phyloP scores from a whole-genome alignment of 2,113 vertebrate genomes.

The Vanacampus margaritifer region DNA sequence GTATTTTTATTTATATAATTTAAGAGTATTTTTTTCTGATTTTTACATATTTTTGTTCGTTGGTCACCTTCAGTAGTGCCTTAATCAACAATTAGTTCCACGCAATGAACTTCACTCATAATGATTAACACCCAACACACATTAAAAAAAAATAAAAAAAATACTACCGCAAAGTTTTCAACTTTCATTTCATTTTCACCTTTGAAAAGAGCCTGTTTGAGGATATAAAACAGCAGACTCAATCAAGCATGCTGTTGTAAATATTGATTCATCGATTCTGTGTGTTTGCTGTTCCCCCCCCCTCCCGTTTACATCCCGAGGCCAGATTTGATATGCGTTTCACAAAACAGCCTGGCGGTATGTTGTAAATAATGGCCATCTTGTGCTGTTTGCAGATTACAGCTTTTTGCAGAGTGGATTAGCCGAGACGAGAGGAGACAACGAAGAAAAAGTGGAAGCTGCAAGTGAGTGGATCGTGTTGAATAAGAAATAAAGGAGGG shows the following conservation, averaged over 20 bases:
- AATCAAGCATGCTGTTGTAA: background rate
- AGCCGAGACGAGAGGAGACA: constrained; percentile 27
- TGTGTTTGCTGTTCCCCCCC: background rate
- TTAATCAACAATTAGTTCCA: too few species aligned
- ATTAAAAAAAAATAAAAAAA: background rate
- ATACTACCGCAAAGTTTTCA: background rate
- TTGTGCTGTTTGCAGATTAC: constrained; percentile 33
- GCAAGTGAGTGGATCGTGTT: constrained; percentile 46
- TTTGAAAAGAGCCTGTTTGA: background rate
- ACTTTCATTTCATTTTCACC: background rate
- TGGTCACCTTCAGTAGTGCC: too few species aligned
- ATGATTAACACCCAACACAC: background rate
- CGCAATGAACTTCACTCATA: background rate
- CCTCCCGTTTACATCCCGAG: background rate
- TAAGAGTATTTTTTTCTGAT: too few species aligned
- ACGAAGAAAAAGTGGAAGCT: constrained; percentile 19
- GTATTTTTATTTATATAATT: too few species aligned
- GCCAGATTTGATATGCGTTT: constrained; percentile 6
- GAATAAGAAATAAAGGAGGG: constrained; percentile 42
- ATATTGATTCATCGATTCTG: background rate
- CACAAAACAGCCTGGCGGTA: constrained; percentile 15
- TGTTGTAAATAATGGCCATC: constrained; percentile 19
- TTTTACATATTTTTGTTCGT: too few species aligned
- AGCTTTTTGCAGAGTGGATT: constrained; percentile 48
- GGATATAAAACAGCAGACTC: background rate